Conservation (phyloP, 1,140 invertebrate species). For the Liolophura sinensis region DNA sequence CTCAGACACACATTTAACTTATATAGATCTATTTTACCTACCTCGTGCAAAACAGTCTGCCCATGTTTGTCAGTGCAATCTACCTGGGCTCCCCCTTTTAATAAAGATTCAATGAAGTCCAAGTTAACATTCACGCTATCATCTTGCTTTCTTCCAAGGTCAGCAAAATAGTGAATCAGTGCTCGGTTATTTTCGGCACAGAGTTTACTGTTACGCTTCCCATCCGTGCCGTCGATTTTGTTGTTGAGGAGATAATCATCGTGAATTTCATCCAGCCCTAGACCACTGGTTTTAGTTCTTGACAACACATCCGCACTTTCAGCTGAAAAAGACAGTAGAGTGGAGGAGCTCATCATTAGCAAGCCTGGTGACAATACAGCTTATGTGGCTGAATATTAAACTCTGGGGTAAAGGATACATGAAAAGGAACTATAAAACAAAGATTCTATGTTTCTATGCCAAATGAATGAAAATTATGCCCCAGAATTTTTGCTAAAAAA, state of each 20-base stretch:
- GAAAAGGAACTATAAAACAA: not conserved
- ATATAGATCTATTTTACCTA: conserved; percentile 7
- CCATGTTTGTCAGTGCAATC: conserved; percentile 50
- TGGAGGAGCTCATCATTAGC: conserved; percentile 6
- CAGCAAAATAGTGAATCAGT: conserved; percentile 51
- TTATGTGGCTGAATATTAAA: not conserved
- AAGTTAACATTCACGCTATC: conserved; percentile 43
- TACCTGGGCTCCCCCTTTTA: conserved; percentile 46
- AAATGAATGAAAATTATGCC: conserved; percentile 4
- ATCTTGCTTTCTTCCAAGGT: conserved; percentile 35
- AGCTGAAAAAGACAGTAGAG: too few relatives aligned
- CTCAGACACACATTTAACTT: too few relatives aligned
- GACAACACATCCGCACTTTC: too few relatives aligned
- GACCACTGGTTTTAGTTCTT: conserved; percentile 16
- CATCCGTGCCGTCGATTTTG: not conserved
- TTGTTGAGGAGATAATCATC: conserved; percentile 18
- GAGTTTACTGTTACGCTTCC: conserved; percentile 22
- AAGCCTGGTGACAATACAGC: conserved; percentile 1
- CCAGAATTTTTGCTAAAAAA: too few relatives aligned
- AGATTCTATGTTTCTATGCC: conserved; percentile 1
- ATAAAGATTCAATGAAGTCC: conserved; percentile 44
- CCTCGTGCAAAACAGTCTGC: conserved; percentile 55
- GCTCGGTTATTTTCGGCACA: conserved; percentile 35
- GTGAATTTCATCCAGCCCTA: conserved; percentile 41
- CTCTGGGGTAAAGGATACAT: not conserved